Evolutionary conservation across 2,797 vertebrate species (phyloP).

Genomic region (Sardinella longiceps): DNA sequence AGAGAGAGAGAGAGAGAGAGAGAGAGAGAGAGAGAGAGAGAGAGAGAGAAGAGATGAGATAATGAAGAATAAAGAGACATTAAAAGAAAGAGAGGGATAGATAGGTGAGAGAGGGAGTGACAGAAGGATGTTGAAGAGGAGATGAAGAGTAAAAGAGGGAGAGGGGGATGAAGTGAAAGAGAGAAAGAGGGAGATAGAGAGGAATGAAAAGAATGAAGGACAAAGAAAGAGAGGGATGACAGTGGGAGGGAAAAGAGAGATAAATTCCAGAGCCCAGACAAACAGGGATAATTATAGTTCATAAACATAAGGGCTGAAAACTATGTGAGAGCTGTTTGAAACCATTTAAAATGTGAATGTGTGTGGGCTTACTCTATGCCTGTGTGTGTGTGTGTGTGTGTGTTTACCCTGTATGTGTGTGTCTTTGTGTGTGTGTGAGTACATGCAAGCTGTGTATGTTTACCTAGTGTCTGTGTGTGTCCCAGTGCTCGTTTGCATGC

Average conservation of each 20-base stretch:
- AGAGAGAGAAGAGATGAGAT: background rate
- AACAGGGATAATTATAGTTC: background rate
- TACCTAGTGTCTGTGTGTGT: background rate
- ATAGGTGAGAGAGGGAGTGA: background rate
- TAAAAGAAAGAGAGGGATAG: background rate
- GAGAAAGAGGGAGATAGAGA: background rate
- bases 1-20: background rate
- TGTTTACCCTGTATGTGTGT: too few species aligned
- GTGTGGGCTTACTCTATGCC: background rate
- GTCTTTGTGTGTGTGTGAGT: too few species aligned
- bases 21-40: background rate
- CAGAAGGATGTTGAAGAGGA: background rate
- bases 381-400: background rate
- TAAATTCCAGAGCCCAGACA: background rate
- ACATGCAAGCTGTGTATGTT: too few species aligned
- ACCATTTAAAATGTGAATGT: background rate
- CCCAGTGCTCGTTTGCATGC: slow-evolving; percentile 2
- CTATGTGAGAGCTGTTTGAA: background rate
- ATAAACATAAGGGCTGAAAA: too few species aligned
- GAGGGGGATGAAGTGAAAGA: background rate
- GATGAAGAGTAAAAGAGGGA: background rate
- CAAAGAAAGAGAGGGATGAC: background rate
- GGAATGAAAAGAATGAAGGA: background rate
- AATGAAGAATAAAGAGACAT: background rate
- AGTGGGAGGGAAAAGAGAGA: background rate